Percentiles rank a stretch among this genome's conserved stretches.
Conservation (phyloP, 1,140 invertebrate genomes). For the Drosophila melanogaster region Release_6_plus_ISO1_MT NT_037436.4:17028001-17028500, state of each 20-base stretch:
- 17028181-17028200: slow-evolving; percentile 71
- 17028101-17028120: slow-evolving; percentile 74
- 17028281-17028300: slow-evolving; percentile 25
- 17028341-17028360: slow-evolving; percentile 60
- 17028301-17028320: slow-evolving; percentile 55
- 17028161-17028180: slow-evolving; percentile 59
- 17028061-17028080: slow-evolving; percentile 72
- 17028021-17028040: slow-evolving; percentile 48
- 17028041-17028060: slow-evolving; percentile 66
- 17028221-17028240: slow-evolving; percentile 44
- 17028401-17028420: slow-evolving; percentile 57
- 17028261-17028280: slow-evolving; percentile 49
- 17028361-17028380: slow-evolving; percentile 61
- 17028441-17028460: slow-evolving; percentile 57
- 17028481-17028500: slow-evolving; percentile 52
- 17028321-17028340: slow-evolving; percentile 59
- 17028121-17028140: slow-evolving; percentile 71
- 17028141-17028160: slow-evolving; percentile 71
- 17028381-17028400: slow-evolving; percentile 49
- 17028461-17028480: slow-evolving; percentile 59
- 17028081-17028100: slow-evolving; percentile 63
- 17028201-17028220: slow-evolving; percentile 68
- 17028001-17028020: slow-evolving; percentile 60
- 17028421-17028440: slow-evolving; percentile 56
- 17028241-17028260: slow-evolving; percentile 37